phyloP scores from a whole-genome alignment of 2,888 invertebrate genomes.

The Nephrotoma guestfalica region DNA sequence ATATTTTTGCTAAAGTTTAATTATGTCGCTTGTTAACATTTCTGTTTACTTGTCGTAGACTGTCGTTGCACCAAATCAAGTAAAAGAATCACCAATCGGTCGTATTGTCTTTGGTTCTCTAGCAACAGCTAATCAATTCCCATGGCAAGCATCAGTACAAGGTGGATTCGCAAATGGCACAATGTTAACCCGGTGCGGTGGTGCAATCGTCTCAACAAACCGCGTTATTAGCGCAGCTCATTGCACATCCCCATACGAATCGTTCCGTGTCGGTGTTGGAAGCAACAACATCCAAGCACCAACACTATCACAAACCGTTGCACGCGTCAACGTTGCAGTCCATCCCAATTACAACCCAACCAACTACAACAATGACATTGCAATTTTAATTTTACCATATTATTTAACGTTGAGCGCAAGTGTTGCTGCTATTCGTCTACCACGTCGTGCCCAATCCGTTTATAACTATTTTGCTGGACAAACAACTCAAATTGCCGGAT shows the following conservation, averaged over 20 bases:
- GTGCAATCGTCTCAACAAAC: neutral
- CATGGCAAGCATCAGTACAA: neutral
- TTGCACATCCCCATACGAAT: neutral
- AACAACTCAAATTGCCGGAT: neutral
- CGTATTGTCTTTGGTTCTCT: neutral
- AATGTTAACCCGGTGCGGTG: neutral
- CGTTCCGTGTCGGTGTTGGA: neutral
- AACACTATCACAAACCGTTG: neutral
- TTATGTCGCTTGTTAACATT: neutral
- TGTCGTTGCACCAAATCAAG: neutral
- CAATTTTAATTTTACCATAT: neutral
- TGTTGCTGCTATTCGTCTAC: neutral
- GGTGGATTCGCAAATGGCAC: neutral
- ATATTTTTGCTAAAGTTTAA: neutral
- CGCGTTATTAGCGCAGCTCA: neutral
- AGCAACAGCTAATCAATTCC: conserved; percentile 1
- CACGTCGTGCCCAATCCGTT: neutral
- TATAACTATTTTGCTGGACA: neutral
- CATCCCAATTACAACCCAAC: neutral
- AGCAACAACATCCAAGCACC: neutral
- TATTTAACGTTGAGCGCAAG: neutral
- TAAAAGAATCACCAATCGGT: neutral
- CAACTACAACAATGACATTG: neutral
- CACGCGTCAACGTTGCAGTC: neutral
- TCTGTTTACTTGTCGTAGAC: neutral